Percentiles rank a stretch among this genome's conserved stretches.
These are phyloP conservation scores for Camponotus vicinus DNA, from an alignment of 1,140 invertebrate genomes.

Conservation along the genomic window DNA sequence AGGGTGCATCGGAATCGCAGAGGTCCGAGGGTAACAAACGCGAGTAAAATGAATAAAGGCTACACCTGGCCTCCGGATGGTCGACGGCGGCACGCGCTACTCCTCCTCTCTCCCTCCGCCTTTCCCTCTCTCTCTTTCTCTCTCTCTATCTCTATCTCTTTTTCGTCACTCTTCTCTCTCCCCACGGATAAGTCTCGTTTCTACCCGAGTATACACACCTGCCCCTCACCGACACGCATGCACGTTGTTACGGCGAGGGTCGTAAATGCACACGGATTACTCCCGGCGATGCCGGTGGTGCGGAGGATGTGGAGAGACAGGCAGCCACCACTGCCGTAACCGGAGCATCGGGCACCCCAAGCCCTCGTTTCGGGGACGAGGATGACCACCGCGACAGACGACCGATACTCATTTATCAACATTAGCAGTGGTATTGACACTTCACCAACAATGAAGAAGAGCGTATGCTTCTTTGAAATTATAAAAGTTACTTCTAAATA, in stretches of 20 bases:
- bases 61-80: conserved; percentile 85
- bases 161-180: conserved; percentile 57
- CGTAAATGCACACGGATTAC: conserved; percentile 84
- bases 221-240: conserved; percentile 81
- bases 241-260: conserved; percentile 80
- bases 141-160: conserved; percentile 53
- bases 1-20: conserved; percentile 80
- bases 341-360: conserved; percentile 44
- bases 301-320: conserved; percentile 66
- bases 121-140: conserved; percentile 57
- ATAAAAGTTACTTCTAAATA: background rate
- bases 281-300: conserved; percentile 70
- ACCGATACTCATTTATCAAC: background rate
- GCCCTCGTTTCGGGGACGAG: background rate
- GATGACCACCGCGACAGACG: background rate
- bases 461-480: background rate
- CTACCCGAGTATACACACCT: conserved; percentile 81
- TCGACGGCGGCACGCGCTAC: conserved; percentile 83
- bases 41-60: conserved; percentile 84
- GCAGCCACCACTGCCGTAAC: conserved; percentile 51
- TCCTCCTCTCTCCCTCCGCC: conserved; percentile 59
- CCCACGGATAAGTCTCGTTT: conserved; percentile 64
- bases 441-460: background rate
- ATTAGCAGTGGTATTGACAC: background rate
- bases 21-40: conserved; percentile 80